Conservation (phyloP, 2,888 invertebrate species). For the Branchipolynoe longqiensis region DNA sequence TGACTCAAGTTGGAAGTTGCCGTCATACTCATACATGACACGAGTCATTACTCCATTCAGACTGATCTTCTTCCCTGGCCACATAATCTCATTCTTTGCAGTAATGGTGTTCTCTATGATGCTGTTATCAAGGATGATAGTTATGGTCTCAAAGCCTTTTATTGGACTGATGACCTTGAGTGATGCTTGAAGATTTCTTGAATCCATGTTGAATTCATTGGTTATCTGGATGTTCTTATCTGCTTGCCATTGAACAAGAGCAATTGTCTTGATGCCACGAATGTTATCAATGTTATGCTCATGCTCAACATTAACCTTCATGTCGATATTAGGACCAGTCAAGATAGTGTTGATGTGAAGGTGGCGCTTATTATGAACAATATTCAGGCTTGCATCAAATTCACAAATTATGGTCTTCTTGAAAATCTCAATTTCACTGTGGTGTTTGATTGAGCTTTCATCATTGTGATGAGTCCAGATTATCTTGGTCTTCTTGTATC, state of each 20-base stretch:
- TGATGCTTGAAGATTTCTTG: constrained; percentile 10
- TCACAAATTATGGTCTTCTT: constrained; percentile 25
- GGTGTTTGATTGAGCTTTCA: constrained; percentile 47
- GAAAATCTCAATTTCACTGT: constrained; percentile 59
- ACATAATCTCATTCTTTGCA: constrained; percentile 60
- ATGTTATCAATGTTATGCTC: constrained; percentile 32
- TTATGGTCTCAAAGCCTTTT: constrained; percentile 56
- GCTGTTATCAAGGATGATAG: constrained; percentile 59
- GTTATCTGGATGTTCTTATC: constrained; percentile 50
- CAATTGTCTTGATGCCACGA: constrained; percentile 38
- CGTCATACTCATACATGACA: constrained; percentile 64
- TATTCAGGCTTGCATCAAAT: constrained; percentile 27
- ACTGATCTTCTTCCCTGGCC: constrained; percentile 64
- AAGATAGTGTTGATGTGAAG: constrained; percentile 38
- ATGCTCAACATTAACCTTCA: constrained; percentile 11
- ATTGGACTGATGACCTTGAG: constrained; percentile 63
- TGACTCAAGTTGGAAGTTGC: constrained; percentile 67
- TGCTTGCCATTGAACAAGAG: constrained; percentile 53
- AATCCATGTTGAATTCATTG: constrained; percentile 59
- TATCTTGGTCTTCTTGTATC: constrained; percentile 54
- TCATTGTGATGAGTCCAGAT: constrained; percentile 64
- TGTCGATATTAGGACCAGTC: constrained; percentile 24
- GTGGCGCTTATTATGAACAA: background rate
- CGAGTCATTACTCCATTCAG: constrained; percentile 67
- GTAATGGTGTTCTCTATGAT: constrained; percentile 11